phyloP scores from a whole-genome alignment of 2,113 vertebrate genomes.

The Nothoprocta perdicaria region DNA sequence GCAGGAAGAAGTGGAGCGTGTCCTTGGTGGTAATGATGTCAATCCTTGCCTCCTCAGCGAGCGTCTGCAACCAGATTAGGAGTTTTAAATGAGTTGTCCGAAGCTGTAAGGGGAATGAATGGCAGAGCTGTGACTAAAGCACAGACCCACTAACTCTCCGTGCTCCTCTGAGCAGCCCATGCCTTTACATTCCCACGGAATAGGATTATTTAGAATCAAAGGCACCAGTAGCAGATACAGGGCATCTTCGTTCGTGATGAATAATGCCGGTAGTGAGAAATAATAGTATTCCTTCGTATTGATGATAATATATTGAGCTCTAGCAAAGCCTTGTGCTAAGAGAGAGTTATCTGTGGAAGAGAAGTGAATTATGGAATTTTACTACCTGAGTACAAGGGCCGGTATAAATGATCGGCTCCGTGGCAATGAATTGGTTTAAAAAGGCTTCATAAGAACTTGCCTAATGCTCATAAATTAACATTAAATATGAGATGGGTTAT shows the following conservation, averaged over 20 bases:
- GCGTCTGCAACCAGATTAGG: not conserved
- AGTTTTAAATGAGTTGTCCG: fast-evolving
- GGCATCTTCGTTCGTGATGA: conserved; percentile 38
- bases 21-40: not conserved
- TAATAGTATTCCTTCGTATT: conserved; percentile 59
- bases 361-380: conserved; percentile 69
- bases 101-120: not conserved
- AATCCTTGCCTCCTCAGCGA: not conserved
- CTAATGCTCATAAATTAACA: conserved; percentile 74
- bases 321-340: conserved; percentile 44
- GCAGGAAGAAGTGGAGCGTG: not conserved
- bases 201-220: conserved; percentile 45
- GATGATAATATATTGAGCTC: conserved; percentile 53
- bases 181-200: not conserved
- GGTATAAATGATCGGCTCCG: conserved; percentile 56
- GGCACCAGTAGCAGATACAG: conserved; percentile 21
- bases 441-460: conserved; percentile 68
- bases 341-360: conserved; percentile 51
- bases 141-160: not conserved
- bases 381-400: conserved; percentile 65
- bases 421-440: conserved; percentile 68
- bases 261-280: conserved; percentile 56
- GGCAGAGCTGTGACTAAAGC: not conserved
- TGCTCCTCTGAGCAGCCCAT: not conserved
- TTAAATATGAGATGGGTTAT: conserved; percentile 62